Base-by-base conservation (phyloP, 2,888 invertebrate species). In the Enchytraeus crypticus region DNA sequence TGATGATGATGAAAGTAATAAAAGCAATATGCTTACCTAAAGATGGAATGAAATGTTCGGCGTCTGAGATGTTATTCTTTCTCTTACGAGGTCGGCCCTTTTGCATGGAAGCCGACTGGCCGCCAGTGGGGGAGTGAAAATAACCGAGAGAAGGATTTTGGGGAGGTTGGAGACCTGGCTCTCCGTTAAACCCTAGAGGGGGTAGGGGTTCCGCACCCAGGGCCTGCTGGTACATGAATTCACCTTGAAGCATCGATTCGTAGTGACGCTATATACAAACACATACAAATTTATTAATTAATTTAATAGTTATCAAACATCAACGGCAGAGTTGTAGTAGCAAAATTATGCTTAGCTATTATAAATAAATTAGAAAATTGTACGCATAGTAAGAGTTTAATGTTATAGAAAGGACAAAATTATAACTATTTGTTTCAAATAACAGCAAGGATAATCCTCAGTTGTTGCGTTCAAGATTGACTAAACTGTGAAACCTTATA, bases 61-160 rank as follows among this genome's bases (percentile, higher is more conserved):
- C 58, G 30, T 59, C 60, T 14, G 60, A 5, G 53, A 58, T 47
- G 2, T 30, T 49, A 32, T 27, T 46, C 26, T 65, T 65, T 30
- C 65, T 18, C 32, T 65, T 65, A n/a, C 65, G n/a, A 8, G 65
- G 65, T 47, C 65, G 38, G 34, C 65, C 65, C 30, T 64, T 65
- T 38, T 65, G 65, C 0, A 54, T 51, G 43, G 49, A 43, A 23
- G 30, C 57, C n/a, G 33, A 18, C 18, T 51, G 49, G 21, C 47
- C 57, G 54, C 29, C 27, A 33, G 53, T 23, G 29, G 49, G 32
- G 32, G 29, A 23, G 57, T 53, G 59, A 54, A 38, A 53, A 38
- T 32, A 32, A n/a, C 34, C 14, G 23, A 59, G 38, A n/a, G 46
- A 38, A 2, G 46, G 54, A 26, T 43, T 21, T 1, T 23, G 45